A percentile compares a stretch with the other conserved stretches of the same genome.
Conservation (phyloP, 2,797 vertebrate genomes). For the Remorina albescens region DNA sequence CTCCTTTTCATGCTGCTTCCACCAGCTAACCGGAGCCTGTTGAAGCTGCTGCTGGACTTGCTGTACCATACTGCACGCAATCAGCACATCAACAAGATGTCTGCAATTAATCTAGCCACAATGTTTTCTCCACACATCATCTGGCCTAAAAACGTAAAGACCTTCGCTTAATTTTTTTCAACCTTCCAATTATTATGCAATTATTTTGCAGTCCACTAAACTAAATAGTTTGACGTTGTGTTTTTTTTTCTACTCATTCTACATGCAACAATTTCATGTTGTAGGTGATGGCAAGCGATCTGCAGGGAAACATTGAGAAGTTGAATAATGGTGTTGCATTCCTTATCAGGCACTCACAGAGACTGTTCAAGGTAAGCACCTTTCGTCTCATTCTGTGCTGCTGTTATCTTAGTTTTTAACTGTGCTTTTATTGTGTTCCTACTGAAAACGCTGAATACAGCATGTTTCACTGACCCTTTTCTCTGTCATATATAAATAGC, state of each 20-base stretch:
- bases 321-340: conserved; percentile 94
- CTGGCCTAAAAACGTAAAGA: conserved; percentile 95
- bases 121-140: conserved; percentile 98
- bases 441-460: background rate
- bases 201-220: background rate
- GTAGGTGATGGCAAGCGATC: conserved; percentile 92
- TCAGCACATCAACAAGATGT: conserved; percentile 98
- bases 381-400: background rate
- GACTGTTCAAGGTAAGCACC: conserved; percentile 91
- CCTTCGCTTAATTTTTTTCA: background rate
- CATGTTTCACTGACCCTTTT: too few relatives aligned
- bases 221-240: background rate
- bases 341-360: conserved; percentile 98
- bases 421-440: background rate
- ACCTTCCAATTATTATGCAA: background rate
- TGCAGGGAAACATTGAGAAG: conserved; percentile 92
- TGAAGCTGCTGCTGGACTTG: conserved; percentile 94
- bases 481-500: background rate
- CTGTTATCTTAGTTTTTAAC: background rate
- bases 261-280: conserved; percentile 1
- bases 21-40: conserved; percentile 91
- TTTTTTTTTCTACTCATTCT: background rate
- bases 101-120: conserved; percentile 95
- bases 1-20: conserved; percentile 95
- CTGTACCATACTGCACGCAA: conserved; percentile 96